Evolutionary conservation across 2,113 vertebrate species (phyloP), one percentile per base, ranked within the genome.

Genomic region (Rhinopomastus cyanomelas): DNA sequence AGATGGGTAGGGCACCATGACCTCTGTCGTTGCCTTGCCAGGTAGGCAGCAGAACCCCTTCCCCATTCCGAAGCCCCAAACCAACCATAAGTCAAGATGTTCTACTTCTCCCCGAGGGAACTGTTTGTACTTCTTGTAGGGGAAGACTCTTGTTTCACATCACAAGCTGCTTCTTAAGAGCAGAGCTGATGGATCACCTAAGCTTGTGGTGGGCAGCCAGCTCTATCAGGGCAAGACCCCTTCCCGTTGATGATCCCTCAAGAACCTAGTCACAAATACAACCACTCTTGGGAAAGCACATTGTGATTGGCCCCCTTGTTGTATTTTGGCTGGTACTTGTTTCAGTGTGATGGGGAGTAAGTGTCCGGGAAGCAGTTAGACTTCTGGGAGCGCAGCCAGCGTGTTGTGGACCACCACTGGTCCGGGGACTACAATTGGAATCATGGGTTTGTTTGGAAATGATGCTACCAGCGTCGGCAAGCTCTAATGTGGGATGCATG

Each of bases 301-400:
- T 27, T 46, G 37, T 9, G 20, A 10, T 69, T 84, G 53, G n/a
- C 8, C 25, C 6, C 10, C 2, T 3, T 42, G 12, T 67, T 85
- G 64, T 15, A 6, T 25, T 18, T 67, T 52, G 56, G 55, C 56
- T n/a, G 7, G 13, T 65, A 11, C 3, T 78, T 60, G 9, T 81
- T 76, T 64, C 37, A 69, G 15, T 60, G 19, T 21, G 5, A 36
- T 81, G 12, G 26, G 10, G 22, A 81, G 42, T 52, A 65, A 76
- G 65, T 78, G 25, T 19, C 52, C 52, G 23, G 51, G 61, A 88
- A 79, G 53, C 11, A 52, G 52, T 85, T 22, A 55, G 21, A 22
- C 85, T 90, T 92, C 51, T 85, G 57, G 71, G 81, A 93, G 46
- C 51, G 29, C 42, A 80, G 44, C 59, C 74, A 88, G 36, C 9